Conservation (phyloP, 2,113 vertebrate genomes). For the Tinamus guttatus region DNA sequence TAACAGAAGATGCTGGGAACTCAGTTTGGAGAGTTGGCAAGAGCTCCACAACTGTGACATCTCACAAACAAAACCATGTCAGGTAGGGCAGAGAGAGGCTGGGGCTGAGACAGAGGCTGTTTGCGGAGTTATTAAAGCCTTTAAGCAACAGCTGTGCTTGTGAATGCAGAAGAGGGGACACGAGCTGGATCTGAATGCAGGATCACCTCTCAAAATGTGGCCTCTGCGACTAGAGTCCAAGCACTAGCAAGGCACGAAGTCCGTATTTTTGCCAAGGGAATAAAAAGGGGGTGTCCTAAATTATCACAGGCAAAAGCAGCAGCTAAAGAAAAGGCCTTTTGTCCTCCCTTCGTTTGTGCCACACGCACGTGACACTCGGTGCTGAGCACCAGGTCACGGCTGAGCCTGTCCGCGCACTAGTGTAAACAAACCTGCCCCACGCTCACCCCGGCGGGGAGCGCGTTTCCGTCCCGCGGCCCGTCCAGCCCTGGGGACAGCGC, state of each 20-base stretch:
- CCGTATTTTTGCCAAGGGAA: background rate
- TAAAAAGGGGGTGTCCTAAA: background rate
- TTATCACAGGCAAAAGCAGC: background rate
- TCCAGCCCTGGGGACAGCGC: background rate
- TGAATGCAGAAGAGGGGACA: background rate
- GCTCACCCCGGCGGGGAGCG: background rate
- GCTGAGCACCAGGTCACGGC: background rate
- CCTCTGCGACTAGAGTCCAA: background rate
- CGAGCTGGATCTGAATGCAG: background rate
- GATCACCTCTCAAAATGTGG: background rate
- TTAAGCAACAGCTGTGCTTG: background rate
- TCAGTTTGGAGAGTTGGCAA: background rate
- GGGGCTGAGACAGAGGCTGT: too few relatives aligned
- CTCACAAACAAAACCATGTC: background rate
- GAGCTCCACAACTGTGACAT: background rate
- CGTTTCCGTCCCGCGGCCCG: background rate
- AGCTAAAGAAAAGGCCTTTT: background rate
- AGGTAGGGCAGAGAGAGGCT: background rate
- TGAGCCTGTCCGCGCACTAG: background rate
- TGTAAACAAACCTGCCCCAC: background rate
- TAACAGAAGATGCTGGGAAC: background rate
- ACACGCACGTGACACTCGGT: rapidly evolving
- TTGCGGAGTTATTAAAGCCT: background rate
- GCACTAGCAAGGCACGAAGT: background rate
- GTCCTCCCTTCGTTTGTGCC: background rate